Conservation (phyloP, 2,113 vertebrate genomes). For the Paradisaea rubra region DNA sequence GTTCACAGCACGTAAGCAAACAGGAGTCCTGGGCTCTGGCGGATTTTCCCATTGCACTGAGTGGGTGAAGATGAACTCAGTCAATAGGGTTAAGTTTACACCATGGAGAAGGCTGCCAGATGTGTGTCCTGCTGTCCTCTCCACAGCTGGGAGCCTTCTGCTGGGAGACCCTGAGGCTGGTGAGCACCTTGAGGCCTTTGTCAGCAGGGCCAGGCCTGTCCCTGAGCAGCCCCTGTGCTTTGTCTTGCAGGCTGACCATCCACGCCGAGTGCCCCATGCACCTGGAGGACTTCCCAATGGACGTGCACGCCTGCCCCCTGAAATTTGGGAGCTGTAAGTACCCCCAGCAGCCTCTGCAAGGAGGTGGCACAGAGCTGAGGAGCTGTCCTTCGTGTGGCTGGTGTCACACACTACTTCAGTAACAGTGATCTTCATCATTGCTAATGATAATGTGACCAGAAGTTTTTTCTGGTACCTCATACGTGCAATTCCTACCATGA, state of each 20-base stretch:
- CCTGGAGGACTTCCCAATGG: slow-evolving; percentile 98
- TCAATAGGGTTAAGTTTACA: background rate
- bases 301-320: slow-evolving; percentile 93
- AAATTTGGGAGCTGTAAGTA: slow-evolving; percentile 99
- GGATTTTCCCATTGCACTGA: background rate
- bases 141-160: background rate
- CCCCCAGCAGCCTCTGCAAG: background rate
- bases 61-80: background rate
- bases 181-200: background rate
- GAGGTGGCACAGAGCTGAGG: background rate
- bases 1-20: background rate
- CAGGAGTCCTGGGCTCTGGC: background rate
- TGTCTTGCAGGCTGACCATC: slow-evolving; percentile 84
- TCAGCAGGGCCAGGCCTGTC: background rate
- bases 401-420: background rate
- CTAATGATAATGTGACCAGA: background rate
- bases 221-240: background rate
- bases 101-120: background rate
- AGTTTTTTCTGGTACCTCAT: background rate
- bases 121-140: background rate
- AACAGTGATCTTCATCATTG: background rate
- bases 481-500: background rate
- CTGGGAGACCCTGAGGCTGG: background rate
- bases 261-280: slow-evolving; percentile 98
- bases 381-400: background rate